Evolutionary conservation across 1,140 invertebrate species (phyloP).

Genomic region (Apocrypta bakeri): DNA sequence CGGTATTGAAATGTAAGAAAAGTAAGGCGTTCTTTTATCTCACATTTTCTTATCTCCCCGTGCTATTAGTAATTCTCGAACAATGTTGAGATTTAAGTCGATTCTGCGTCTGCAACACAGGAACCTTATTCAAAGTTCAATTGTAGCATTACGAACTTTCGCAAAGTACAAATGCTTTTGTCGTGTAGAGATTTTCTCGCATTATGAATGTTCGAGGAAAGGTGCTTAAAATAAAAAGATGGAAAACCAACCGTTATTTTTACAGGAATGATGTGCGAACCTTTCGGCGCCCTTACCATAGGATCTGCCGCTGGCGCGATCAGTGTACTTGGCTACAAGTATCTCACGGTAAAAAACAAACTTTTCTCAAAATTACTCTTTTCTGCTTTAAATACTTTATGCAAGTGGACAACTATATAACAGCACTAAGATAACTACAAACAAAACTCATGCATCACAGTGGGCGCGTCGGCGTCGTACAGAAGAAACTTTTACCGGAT

Average conservation of each 20-base stretch:
- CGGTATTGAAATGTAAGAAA: too few relatives aligned
- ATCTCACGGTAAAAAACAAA: slow-evolving; percentile 82
- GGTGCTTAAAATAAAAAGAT: neutral
- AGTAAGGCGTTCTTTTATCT: too few relatives aligned
- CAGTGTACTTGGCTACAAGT: slow-evolving; percentile 90
- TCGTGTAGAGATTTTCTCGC: neutral
- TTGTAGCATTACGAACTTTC: neutral
- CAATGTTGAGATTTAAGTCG: neutral
- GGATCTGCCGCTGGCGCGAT: slow-evolving; percentile 87
- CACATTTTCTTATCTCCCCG: too few relatives aligned
- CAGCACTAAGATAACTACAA: neutral
- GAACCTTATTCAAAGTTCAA: neutral
- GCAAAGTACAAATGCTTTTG: neutral
- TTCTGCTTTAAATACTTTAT: neutral
- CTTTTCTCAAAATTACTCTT: slow-evolving; percentile 18
- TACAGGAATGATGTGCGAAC: slow-evolving; percentile 83
- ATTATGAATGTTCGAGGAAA: neutral
- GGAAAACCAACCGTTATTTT: neutral
- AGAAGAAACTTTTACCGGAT: neutral
- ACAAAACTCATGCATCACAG: neutral
- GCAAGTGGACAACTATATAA: neutral
- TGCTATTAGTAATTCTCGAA: neutral
- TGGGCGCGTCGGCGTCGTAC: neutral
- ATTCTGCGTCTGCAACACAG: neutral
- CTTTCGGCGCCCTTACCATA: slow-evolving; percentile 89